A percentile compares a stretch with the other conserved stretches of the same genome.
phyloP scores from a whole-genome alignment of 1,140 invertebrate genomes.

The Laodelphax striatellus region DNA sequence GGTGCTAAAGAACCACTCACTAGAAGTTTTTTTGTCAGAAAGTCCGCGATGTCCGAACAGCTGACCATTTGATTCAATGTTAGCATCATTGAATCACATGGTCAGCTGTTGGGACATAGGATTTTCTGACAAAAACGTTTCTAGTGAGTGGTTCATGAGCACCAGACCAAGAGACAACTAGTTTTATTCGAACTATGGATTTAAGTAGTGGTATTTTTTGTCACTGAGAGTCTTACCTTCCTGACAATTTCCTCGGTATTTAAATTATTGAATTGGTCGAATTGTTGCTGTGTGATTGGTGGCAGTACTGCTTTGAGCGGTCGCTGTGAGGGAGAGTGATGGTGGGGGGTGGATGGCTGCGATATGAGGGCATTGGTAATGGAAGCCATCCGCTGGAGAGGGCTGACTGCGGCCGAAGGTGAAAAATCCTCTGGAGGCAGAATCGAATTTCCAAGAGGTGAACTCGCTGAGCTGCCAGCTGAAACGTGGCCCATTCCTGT shows the following conservation, averaged over 20 bases:
- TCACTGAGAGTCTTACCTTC: slow-evolving; percentile 42
- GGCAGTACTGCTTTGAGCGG: slow-evolving; percentile 91
- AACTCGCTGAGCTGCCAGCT: slow-evolving; percentile 41
- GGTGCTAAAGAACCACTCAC: too few relatives aligned
- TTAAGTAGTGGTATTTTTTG: too few relatives aligned
- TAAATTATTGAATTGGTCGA: slow-evolving; percentile 95
- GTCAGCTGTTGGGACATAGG: too few relatives aligned
- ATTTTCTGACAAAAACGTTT: too few relatives aligned
- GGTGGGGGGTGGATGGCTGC: slow-evolving; percentile 73
- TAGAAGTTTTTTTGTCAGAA: too few relatives aligned
- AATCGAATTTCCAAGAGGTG: slow-evolving; percentile 68
- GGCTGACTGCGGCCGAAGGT: slow-evolving; percentile 69
- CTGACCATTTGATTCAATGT: too few relatives aligned
- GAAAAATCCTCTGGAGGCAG: slow-evolving; percentile 72
- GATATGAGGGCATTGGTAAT: slow-evolving; percentile 94
- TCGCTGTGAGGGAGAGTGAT: slow-evolving; percentile 66
- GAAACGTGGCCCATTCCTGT: slow-evolving; percentile 12
- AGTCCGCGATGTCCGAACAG: too few relatives aligned
- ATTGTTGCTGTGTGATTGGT: slow-evolving; percentile 97
- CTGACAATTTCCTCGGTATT: slow-evolving; percentile 98
- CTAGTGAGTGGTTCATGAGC: too few relatives aligned
- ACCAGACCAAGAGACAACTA: too few relatives aligned
- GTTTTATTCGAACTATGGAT: too few relatives aligned
- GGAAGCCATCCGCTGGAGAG: slow-evolving; percentile 91
- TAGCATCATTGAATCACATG: too few relatives aligned